Evolutionary conservation across 2,888 invertebrate genomes (phyloP).

Genomic region (Yponomeuta malinellus): DNA sequence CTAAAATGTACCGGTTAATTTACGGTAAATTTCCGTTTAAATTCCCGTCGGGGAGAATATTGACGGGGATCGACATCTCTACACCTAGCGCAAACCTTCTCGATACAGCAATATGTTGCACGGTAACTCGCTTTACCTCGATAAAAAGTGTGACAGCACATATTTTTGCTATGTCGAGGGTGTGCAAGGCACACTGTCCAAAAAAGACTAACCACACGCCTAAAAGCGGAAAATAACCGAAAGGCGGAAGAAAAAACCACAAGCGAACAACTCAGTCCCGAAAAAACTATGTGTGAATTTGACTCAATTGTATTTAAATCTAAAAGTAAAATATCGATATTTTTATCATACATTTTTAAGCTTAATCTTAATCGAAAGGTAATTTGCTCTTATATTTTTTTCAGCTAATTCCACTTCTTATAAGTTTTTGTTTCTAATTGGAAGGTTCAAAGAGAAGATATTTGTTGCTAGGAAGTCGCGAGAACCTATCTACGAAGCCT

Average conservation of each 20-base stretch:
- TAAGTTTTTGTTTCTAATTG: slow-evolving; percentile 49
- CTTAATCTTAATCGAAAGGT: slow-evolving; percentile 15
- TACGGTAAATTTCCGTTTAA: too few species aligned
- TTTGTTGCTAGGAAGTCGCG: slow-evolving; percentile 69
- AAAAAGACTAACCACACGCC: slow-evolving; percentile 34
- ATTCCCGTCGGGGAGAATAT: too few species aligned
- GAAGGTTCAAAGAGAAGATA: slow-evolving; percentile 62
- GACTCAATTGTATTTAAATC: not conserved
- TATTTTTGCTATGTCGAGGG: too few species aligned
- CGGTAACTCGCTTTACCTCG: too few species aligned
- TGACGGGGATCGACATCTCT: too few species aligned
- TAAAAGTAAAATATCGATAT: not conserved
- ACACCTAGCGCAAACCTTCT: too few species aligned
- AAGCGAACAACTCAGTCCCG: slow-evolving; percentile 31
- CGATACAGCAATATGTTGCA: too few species aligned
- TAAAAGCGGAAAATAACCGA: slow-evolving; percentile 49
- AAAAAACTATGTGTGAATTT: not conserved
- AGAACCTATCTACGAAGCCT: slow-evolving; percentile 68
- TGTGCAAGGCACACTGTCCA: slow-evolving; percentile 22
- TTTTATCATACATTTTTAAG: not conserved
- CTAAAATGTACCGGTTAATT: too few species aligned
- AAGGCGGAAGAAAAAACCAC: slow-evolving; percentile 33
- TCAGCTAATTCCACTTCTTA: slow-evolving; percentile 30
- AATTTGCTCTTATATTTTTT: slow-evolving; percentile 54
- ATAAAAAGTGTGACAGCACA: too few species aligned